These are phyloP conservation scores for Drosophila peninsularis DNA, from an alignment of 2,888 invertebrate species.

Conservation along the genomic window DNA sequence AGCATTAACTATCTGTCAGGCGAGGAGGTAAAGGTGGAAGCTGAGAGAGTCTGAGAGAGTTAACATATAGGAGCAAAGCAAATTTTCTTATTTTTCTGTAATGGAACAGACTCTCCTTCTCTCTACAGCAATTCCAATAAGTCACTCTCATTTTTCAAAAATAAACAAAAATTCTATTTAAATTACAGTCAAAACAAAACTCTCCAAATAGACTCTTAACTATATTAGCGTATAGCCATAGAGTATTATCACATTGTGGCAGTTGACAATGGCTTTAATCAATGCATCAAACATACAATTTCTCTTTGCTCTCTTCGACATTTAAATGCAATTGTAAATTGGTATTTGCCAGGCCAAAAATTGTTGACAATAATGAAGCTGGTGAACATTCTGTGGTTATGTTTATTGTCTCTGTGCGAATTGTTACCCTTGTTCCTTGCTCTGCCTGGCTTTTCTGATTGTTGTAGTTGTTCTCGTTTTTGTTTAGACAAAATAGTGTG, in stretches of 20 bases:
- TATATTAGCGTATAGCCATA: background rate
- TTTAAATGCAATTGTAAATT: slow-evolving; percentile 12
- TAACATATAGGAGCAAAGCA: too few species aligned
- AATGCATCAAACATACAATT: slow-evolving; percentile 31
- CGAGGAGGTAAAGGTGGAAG: background rate
- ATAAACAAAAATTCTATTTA: background rate
- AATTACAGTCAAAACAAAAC: background rate
- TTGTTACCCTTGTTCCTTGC: slow-evolving; percentile 37
- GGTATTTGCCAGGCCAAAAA: slow-evolving; percentile 12
- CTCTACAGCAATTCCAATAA: too few species aligned
- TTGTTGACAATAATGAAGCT: slow-evolving; percentile 70
- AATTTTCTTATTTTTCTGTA: background rate
- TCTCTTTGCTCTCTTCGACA: background rate
- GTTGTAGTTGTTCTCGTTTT: slow-evolving; percentile 18
- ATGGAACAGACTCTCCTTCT: too few species aligned
- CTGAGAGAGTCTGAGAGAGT: too few species aligned
- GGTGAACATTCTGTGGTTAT: slow-evolving; percentile 67
- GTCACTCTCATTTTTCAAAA: too few species aligned
- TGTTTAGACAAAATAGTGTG: slow-evolving; percentile 34
- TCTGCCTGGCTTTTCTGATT: slow-evolving; percentile 7
- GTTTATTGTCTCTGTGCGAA: slow-evolving; percentile 59
- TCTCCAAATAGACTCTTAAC: background rate
- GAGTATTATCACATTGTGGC: slow-evolving; percentile 9
- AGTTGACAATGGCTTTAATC: slow-evolving; percentile 24
- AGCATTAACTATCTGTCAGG: background rate